Evolutionary conservation across 2,797 vertebrate species (phyloP).

Genomic region (Leucoraja ocellata): DNA sequence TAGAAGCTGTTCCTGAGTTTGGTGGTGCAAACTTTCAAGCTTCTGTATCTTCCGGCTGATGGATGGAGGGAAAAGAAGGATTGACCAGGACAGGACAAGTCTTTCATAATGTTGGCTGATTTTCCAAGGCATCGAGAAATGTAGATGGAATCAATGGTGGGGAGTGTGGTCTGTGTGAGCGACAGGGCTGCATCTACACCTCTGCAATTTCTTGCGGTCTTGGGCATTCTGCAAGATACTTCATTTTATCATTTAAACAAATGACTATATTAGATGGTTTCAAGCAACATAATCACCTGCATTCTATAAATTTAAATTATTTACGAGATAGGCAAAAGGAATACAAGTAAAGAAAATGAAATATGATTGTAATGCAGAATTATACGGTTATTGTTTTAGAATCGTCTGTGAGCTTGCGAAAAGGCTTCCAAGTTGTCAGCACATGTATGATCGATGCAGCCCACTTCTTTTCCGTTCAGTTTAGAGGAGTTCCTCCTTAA

Average conservation of each 20-base stretch:
- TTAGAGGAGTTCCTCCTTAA: background rate
- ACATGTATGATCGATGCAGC: background rate
- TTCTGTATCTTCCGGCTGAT: no score
- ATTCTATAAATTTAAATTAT: background rate
- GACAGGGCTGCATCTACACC: no score
- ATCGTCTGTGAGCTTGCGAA: background rate
- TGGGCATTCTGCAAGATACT: no score
- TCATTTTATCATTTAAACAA: background rate
- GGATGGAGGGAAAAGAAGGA: no score
- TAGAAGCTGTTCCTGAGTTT: no score
- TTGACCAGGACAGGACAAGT: no score
- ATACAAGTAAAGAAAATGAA: background rate
- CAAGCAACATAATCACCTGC: background rate
- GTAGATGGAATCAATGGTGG: no score
- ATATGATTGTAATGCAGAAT: background rate
- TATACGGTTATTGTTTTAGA: background rate
- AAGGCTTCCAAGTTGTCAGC: background rate
- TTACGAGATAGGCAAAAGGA: background rate
- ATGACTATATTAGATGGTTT: background rate
- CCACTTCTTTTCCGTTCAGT: background rate
- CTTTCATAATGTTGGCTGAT: no score
- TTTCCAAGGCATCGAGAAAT: no score
- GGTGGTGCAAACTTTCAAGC: no score
- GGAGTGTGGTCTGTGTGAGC: no score
- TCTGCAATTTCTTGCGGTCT: no score